Conservation (phyloP, 2,113 vertebrate species). For the Solea senegalensis region DNA sequence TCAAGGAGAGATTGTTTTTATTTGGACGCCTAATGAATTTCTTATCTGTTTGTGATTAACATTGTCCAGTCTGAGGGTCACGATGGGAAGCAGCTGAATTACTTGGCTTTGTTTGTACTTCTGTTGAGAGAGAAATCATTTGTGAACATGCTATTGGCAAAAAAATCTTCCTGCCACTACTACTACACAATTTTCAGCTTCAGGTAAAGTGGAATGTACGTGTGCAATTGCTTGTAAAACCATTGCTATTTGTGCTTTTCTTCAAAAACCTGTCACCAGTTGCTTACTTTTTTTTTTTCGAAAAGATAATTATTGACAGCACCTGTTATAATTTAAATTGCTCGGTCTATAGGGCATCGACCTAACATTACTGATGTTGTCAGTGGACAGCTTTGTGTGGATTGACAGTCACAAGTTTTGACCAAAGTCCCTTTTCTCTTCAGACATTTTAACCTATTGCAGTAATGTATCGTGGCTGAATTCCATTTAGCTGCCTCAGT, state of each 20-base stretch:
- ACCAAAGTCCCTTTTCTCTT: background rate
- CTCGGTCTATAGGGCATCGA: slow-evolving; percentile 30
- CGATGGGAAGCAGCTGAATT: slow-evolving; percentile 75
- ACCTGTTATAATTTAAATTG: slow-evolving; percentile 1
- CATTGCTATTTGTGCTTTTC: slow-evolving; percentile 28
- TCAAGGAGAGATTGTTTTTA: slow-evolving; percentile 81
- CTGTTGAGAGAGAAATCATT: slow-evolving; percentile 62
- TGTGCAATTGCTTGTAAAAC: slow-evolving; percentile 40
- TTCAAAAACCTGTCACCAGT: slow-evolving; percentile 5
- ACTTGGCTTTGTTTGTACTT: slow-evolving; percentile 73
- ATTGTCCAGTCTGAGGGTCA: slow-evolving; percentile 72
- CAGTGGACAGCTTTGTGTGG: slow-evolving; percentile 8
- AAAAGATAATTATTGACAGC: slow-evolving; percentile 15
- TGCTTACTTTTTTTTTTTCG: background rate
- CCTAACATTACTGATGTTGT: background rate
- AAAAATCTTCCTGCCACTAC: slow-evolving; percentile 36
- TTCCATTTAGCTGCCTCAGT: background rate
- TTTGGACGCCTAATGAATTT: slow-evolving; percentile 83
- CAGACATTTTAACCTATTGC: background rate
- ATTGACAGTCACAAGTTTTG: background rate
- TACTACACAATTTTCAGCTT: slow-evolving; percentile 56
- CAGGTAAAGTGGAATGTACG: slow-evolving; percentile 50
- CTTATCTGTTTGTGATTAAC: slow-evolving; percentile 84
- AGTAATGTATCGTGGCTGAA: too few relatives aligned
- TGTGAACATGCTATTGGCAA: slow-evolving; percentile 39